These are phyloP conservation scores for Apteryx mantelli DNA, from an alignment of 2,113 vertebrate species.

Conservation along the genomic window DNA sequence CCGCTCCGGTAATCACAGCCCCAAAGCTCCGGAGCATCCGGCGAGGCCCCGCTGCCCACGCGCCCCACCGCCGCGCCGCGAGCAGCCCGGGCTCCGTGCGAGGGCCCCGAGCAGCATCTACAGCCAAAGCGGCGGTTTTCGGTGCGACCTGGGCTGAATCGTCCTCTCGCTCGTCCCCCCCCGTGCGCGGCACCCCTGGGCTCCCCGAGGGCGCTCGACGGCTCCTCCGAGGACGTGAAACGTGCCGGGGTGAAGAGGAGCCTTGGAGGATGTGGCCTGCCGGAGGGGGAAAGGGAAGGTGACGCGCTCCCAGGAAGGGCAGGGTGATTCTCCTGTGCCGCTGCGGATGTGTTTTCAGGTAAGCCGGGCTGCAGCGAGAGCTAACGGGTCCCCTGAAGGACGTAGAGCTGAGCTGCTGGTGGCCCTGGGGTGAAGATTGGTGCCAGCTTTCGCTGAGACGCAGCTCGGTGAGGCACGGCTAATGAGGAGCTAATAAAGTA, in stretches of 20 bases:
- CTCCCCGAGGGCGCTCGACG: background rate
- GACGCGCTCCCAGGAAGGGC: background rate
- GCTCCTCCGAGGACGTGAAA: background rate
- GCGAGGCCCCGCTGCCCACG: no score
- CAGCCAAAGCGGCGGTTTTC: background rate
- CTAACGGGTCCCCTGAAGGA: background rate
- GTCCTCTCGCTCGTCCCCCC: no score
- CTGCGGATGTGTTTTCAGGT: fast-evolving
- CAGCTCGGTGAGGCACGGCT: background rate
- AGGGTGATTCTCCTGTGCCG: background rate
- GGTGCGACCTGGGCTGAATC: background rate
- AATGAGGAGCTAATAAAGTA: background rate
- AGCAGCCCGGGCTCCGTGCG: no score
- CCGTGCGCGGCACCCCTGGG: no score
- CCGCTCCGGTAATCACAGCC: background rate
- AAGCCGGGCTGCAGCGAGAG: background rate
- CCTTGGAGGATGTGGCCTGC: background rate
- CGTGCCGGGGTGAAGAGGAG: background rate
- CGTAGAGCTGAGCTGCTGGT: background rate
- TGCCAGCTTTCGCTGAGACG: background rate
- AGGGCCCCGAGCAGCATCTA: no score
- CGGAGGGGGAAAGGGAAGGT: background rate
- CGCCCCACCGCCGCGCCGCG: no score
- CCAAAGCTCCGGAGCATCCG: background rate
- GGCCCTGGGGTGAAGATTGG: background rate